Conservation (phyloP, 2,888 invertebrate species). For the Gibbula magus region DNA sequence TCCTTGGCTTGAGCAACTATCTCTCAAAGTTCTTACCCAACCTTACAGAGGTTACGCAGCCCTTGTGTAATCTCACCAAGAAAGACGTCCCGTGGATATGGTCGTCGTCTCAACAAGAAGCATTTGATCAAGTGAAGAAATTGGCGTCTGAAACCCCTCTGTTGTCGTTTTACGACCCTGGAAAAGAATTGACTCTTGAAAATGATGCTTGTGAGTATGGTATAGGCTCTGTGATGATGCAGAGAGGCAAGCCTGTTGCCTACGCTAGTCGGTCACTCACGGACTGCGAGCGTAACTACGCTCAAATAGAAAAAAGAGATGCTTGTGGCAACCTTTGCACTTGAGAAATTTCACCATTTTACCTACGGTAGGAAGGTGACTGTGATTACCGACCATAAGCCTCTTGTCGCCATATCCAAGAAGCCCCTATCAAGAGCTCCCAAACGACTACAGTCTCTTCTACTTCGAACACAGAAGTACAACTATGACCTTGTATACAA, state of each 20-base stretch:
- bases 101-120: slow-evolving; percentile 38
- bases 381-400: slow-evolving; percentile 39
- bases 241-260: slow-evolving; percentile 40
- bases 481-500: slow-evolving; percentile 28
- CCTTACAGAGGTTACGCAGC: slow-evolving; percentile 30
- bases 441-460: slow-evolving; percentile 38
- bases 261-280: slow-evolving; percentile 39
- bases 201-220: slow-evolving; percentile 51
- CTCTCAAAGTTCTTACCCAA: slow-evolving; percentile 38
- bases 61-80: slow-evolving; percentile 36
- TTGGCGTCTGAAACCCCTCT: slow-evolving; percentile 39
- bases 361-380: slow-evolving; percentile 31
- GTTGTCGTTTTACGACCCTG: slow-evolving; percentile 40
- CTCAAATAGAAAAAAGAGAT: slow-evolving; percentile 49
- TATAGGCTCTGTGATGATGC: slow-evolving; percentile 43
- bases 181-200: slow-evolving; percentile 29
- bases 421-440: slow-evolving; percentile 43
- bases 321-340: slow-evolving; percentile 36
- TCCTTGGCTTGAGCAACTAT: slow-evolving; percentile 45
- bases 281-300: slow-evolving; percentile 40
- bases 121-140: slow-evolving; percentile 44
- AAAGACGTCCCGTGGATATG: slow-evolving; percentile 44
- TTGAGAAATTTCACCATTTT: slow-evolving; percentile 41
- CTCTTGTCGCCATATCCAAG: slow-evolving; percentile 32
- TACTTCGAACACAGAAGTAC: slow-evolving; percentile 36